Conservation (phyloP, 2,888 invertebrate species). For the Campoletis raptor region DNA sequence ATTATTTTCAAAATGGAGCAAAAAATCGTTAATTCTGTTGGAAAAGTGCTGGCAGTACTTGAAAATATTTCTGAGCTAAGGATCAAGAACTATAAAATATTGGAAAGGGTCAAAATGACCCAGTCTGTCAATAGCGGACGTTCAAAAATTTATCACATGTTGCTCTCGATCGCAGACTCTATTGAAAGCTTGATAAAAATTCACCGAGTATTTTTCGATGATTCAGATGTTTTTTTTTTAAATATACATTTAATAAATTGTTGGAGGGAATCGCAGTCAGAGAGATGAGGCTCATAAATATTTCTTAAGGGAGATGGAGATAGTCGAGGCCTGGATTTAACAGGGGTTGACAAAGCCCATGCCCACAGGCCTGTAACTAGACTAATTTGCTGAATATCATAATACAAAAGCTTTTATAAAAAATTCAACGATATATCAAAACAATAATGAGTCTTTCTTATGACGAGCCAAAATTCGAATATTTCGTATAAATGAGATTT, state of each 20-base stretch:
- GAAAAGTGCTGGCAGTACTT: neutral
- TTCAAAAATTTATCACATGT: neutral
- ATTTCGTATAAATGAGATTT: conserved; percentile 5
- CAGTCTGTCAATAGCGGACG: neutral
- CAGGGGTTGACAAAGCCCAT: neutral
- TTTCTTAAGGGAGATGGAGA: neutral
- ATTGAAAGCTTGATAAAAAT: neutral
- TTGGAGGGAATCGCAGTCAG: neutral
- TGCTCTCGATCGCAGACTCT: neutral
- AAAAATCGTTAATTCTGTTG: neutral
- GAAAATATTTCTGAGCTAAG: neutral
- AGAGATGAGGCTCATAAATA: neutral
- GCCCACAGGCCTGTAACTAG: neutral
- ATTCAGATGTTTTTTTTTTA: neutral
- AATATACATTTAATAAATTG: neutral
- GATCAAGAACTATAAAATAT: neutral
- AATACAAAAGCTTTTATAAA: neutral
- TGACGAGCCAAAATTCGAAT: neutral
- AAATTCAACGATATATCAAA: conserved; percentile 3
- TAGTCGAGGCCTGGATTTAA: neutral
- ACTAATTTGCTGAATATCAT: neutral
- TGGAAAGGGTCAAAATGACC: neutral
- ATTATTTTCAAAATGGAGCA: neutral
- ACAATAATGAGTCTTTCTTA: neutral
- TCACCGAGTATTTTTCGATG: neutral